Evolutionary conservation across 2,113 vertebrate genomes (phyloP).

Genomic region (Labeo catla): DNA sequence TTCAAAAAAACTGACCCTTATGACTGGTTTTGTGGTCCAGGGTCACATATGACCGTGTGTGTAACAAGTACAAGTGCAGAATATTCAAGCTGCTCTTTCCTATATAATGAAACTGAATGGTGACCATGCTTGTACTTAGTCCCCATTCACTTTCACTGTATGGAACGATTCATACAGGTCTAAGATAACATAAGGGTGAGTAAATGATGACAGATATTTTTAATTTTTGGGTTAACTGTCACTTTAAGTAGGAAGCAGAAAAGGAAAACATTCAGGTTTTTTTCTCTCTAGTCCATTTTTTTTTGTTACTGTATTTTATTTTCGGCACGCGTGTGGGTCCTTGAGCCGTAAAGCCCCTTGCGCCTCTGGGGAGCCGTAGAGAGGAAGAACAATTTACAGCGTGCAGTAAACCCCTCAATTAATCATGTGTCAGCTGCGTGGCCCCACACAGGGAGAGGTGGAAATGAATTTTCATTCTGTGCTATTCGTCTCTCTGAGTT

Average conservation of each 20-base stretch:
- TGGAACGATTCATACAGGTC: neutral
- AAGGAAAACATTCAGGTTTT: neutral
- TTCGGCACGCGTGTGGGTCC: constrained; percentile 63
- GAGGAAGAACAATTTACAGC: constrained; percentile 87
- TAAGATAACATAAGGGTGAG: neutral
- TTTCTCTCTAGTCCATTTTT: constrained; percentile 19
- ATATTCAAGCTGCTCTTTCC: neutral
- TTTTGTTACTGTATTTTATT: constrained; percentile 45
- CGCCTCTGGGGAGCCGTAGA: constrained; percentile 71
- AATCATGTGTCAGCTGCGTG: constrained; percentile 86
- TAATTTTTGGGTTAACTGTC: neutral
- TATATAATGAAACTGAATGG: neutral
- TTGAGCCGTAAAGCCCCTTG: constrained; percentile 74
- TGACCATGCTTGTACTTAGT: neutral
- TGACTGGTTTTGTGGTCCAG: too few species aligned
- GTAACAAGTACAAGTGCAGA: neutral
- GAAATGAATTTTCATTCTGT: constrained; percentile 94
- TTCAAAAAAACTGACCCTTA: too few species aligned
- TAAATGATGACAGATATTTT: neutral
- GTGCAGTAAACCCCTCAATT: constrained; percentile 88
- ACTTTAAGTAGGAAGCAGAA: constrained; percentile 7
- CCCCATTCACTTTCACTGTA: neutral
- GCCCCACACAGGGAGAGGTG: constrained; percentile 87
- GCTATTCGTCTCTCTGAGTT: constrained; percentile 84
- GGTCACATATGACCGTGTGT: neutral